Evolutionary conservation across 2,797 vertebrate genomes (phyloP), one percentile per base, ranked within the genome.

Genomic region (Macroramphosus scolopax): DNA sequence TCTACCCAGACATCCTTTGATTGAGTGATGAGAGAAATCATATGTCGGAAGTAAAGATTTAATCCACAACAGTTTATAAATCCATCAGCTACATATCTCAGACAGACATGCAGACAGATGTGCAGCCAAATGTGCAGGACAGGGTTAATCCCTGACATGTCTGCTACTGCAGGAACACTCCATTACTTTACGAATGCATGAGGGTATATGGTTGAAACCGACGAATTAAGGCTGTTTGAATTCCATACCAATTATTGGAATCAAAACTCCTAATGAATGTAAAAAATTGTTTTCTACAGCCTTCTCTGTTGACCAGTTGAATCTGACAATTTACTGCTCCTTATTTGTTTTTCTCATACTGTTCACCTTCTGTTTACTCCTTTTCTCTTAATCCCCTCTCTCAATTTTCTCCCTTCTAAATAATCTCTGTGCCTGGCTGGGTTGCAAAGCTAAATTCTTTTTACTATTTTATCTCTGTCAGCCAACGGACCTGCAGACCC

Each of bases 101-200:
- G 62, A 57, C 66, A 53, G 35, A 63, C 34, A 13, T 22, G 31
- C 26, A 39, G 49, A 26, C 34, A 51, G 48, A 52, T n/a, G n/a
- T n/a, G n/a, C n/a, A n/a, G n/a, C n/a, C n/a, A n/a, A n/a, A n/a
- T n/a, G n/a, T n/a, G n/a, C 43, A 48, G 60, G 63, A 67, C 52
- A 54, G 67, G 63, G 64, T 80, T 82, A 82, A 83, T 79, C 76
- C 63, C 39, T 6, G 26, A 53, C 52, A 57, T 52, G 57, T 70
- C 67, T 67, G 50, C 56, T 51, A 40, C 39, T 43, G 37, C 49
- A 46, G 46, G 40, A 50, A 36, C 17, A 54, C 17, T 54, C 36
- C 41, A 58, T 51, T 74, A 52, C 61, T 38, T 43, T 17, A 36
- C 28, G 30, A 61, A 14, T 37, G 37, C 15, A 58, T 18, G 13